Conservation (phyloP, 2,113 vertebrate species). For the Nerophis lumbriciformis region DNA sequence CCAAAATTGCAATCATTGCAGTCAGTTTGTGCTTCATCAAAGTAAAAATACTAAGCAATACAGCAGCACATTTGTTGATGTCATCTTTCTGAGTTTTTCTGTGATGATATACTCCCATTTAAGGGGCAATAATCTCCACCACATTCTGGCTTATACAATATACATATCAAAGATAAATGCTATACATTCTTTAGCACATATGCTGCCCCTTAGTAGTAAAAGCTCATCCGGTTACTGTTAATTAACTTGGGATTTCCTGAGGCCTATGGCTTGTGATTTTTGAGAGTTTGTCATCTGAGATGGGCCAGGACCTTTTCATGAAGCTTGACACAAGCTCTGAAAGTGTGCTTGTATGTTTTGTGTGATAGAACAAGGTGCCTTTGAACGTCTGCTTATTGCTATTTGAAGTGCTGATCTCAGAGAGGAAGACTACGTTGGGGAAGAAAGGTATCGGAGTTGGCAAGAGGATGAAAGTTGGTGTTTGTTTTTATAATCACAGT, state of each 20-base stretch:
- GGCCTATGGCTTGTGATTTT: slow-evolving; percentile 15
- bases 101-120: slow-evolving; percentile 18
- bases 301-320: slow-evolving; percentile 19
- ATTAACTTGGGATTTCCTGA: slow-evolving; percentile 27
- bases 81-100: slow-evolving; percentile 9
- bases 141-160: slow-evolving; percentile 1
- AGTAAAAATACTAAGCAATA: background rate
- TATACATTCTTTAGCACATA: background rate
- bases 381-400: slow-evolving; percentile 9
- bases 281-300: slow-evolving; percentile 17
- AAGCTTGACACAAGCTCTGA: slow-evolving; percentile 3
- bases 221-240: slow-evolving; percentile 14
- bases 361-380: slow-evolving; percentile 8
- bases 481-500: background rate
- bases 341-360: slow-evolving; percentile 2
- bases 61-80: slow-evolving; percentile 5
- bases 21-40: too few relatives aligned
- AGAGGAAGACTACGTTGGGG: background rate
- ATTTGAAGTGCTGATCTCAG: slow-evolving; percentile 26
- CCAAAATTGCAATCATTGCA: too few relatives aligned
- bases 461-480: background rate
- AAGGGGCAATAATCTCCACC: slow-evolving; percentile 3
- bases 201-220: slow-evolving; percentile 5
- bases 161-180: background rate
- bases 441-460: background rate